A percentile compares a stretch with the other conserved stretches of the same genome.
phyloP scores from a whole-genome alignment of 2,113 vertebrate genomes.

The Holacanthus passer region DNA sequence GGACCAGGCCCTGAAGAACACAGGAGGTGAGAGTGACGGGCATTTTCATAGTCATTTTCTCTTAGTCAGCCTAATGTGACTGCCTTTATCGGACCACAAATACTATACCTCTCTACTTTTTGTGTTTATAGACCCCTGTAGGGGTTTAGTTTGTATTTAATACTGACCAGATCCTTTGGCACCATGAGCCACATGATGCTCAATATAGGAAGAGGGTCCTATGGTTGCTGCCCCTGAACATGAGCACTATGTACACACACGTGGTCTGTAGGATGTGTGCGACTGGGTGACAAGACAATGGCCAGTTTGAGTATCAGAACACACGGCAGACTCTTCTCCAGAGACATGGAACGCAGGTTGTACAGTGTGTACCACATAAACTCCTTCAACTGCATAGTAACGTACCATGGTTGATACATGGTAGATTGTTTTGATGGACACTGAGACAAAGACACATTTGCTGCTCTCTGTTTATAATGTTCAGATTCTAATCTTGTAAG shows the following conservation, averaged over 20 bases:
- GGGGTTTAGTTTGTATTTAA: constrained; percentile 39
- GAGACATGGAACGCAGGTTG: constrained; percentile 30
- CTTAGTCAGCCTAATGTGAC: constrained; percentile 26
- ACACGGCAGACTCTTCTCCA: constrained; percentile 12
- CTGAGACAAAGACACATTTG: constrained; percentile 52
- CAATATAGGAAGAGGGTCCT: constrained; percentile 14
- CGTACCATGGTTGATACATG: constrained; percentile 30
- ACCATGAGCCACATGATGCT: constrained; percentile 15
- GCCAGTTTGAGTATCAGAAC: constrained; percentile 28
- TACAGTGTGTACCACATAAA: constrained; percentile 46
- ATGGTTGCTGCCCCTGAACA: constrained; percentile 33
- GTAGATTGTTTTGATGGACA: constrained; percentile 14
- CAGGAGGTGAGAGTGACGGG: constrained; percentile 18
- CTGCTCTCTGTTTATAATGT: constrained; percentile 58
- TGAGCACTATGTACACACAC: constrained; percentile 49
- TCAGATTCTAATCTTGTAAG: constrained; percentile 38
- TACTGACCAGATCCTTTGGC: constrained; percentile 38
- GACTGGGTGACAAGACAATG: constrained; percentile 29
- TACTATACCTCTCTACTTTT: constrained; percentile 50
- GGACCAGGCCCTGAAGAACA: constrained; percentile 24
- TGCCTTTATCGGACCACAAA: constrained; percentile 57
- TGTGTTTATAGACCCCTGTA: constrained; percentile 34
- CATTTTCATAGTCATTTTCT: constrained; percentile 49
- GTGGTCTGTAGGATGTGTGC: not conserved
- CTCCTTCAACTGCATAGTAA: constrained; percentile 16